Evolutionary conservation across 2,888 invertebrate species (phyloP), one percentile per base, ranked within the genome.

Genomic region (Pyrrhosoma nymphula): DNA sequence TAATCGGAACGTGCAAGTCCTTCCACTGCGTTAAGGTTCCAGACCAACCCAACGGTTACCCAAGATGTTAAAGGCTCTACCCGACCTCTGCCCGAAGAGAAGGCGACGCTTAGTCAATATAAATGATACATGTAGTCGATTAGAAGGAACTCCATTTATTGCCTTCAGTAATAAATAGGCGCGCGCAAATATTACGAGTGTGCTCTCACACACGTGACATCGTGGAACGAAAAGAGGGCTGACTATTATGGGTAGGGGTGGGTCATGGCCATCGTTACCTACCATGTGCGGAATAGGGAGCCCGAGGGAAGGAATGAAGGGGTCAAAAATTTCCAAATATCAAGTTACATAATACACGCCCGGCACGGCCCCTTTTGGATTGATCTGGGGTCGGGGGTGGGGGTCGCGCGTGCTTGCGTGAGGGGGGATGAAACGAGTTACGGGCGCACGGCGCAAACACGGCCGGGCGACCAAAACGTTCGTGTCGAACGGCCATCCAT

Each of bases 401-500:
- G 26, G 23, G 47, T 2, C 47, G 26, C 8, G 23, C 26, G 26
- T 35, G 82, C 82, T 14, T 82, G 82, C 82, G 82, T 14, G 82
- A 35, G 14, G 16, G 35, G 82, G 69, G 82, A 16, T 30, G 82
- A 16, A 35, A 82, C 35, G 82, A 35, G 82, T 35, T 35, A 23
- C 30, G 82, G 30, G n/a, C 82, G 30, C 82, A 82, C 82, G 69
- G n/a, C 26, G n/a, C 0, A 69, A 47, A 47, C 47, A 47, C 47
- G 47, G 47, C 47, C 47, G 20, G n/a, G n/a, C 69, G 14, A 82
- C 82, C 30, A 23, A 82, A 82, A 16, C 82, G 12, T 18, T 30
- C 82, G 82, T 82, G 82, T 35, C 82, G 82, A 82, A 35, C 82
- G 30, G 35, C 82, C 30, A 82, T 82, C 35, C 82, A 82, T 82